These are phyloP conservation scores for Odontothrips loti DNA, from an alignment of 2,888 invertebrate genomes.

Conservation along the genomic window DNA sequence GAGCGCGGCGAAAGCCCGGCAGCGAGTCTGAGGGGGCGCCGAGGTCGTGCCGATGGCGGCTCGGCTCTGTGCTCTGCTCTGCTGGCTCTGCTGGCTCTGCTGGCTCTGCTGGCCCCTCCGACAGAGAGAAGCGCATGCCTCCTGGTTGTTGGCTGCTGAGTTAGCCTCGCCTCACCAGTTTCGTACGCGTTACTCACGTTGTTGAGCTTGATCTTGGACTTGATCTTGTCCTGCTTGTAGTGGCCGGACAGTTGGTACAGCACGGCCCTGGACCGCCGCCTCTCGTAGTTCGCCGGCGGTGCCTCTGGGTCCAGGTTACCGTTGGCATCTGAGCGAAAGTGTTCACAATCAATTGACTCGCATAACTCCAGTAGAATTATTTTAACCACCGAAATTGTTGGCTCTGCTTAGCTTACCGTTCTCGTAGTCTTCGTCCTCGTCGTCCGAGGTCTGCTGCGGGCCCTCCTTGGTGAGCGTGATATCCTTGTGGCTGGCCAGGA, in stretches of 20 bases:
- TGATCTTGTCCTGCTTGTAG: constrained; percentile 90
- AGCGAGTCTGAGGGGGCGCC: too few species aligned
- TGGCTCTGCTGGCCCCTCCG: too few species aligned
- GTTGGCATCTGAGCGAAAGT: constrained; percentile 35
- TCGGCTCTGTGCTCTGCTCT: too few species aligned
- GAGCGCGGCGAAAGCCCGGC: too few species aligned
- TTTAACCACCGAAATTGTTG: too few species aligned
- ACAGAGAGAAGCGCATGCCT: too few species aligned
- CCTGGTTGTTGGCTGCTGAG: too few species aligned
- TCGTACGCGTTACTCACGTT: constrained; percentile 67
- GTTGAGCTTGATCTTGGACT: constrained; percentile 89
- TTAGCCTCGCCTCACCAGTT: too few species aligned
- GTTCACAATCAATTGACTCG: not conserved
- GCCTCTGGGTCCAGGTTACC: constrained; percentile 70
- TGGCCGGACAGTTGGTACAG: constrained; percentile 95
- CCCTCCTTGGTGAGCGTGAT: constrained; percentile 89
- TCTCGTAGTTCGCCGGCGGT: constrained; percentile 83
- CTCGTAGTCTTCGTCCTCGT: constrained; percentile 72
- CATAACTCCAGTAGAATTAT: constrained; percentile 30
- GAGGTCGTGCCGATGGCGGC: too few species aligned
- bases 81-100: too few species aligned
- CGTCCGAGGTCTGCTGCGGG: constrained; percentile 60
- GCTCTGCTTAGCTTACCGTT: constrained; percentile 61
- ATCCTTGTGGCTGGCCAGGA: constrained; percentile 94
- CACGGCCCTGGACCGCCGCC: constrained; percentile 88